Evolutionary conservation across 2,888 invertebrate genomes (phyloP).

Genomic region (Ferrisia virgata): DNA sequence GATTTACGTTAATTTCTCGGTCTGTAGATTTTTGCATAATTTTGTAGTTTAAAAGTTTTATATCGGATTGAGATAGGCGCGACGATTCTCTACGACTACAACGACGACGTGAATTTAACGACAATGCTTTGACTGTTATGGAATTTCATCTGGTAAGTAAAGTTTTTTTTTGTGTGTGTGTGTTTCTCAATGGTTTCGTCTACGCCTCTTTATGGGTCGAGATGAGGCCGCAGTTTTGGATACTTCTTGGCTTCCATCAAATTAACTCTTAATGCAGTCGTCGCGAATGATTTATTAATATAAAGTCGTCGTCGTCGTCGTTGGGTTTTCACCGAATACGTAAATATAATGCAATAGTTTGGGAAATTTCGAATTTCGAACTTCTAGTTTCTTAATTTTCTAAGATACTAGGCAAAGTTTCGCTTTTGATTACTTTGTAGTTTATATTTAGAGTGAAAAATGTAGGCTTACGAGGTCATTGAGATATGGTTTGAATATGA

Average conservation of each 20-base stretch:
- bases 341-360: too few species aligned
- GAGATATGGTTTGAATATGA: too few species aligned
- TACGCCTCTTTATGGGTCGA: background rate
- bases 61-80: background rate
- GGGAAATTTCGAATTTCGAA: too few species aligned
- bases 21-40: constrained; percentile 22
- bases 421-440: too few species aligned
- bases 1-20: constrained; percentile 5
- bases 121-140: background rate
- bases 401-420: too few species aligned
- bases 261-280: background rate
- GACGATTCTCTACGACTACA: too few species aligned
- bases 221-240: background rate
- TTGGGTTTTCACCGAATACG: too few species aligned
- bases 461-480: too few species aligned
- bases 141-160: too few species aligned
- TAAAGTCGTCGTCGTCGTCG: background rate
- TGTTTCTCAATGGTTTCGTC: background rate
- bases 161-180: too few species aligned
- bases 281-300: background rate
- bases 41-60: background rate
- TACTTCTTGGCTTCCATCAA: background rate
- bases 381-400: too few species aligned
- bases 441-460: too few species aligned
- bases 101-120: background rate